Percentiles rank a stretch among this genome's conserved stretches.
Conservation (phyloP, 2,797 vertebrate species). For the Sciurus carolinensis region DNA sequence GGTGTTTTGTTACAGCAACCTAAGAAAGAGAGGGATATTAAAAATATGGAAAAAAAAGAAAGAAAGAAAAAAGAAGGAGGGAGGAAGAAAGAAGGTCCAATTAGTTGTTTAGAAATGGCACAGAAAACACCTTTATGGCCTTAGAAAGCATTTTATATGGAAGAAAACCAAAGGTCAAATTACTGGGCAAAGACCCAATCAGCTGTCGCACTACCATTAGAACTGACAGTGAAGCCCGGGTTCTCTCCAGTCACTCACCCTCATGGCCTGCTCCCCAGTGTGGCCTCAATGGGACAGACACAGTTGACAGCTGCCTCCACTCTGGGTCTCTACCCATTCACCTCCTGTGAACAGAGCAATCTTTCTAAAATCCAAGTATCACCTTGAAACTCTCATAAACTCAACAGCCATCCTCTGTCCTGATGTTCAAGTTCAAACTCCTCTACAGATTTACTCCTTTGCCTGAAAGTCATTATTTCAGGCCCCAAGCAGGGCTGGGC, state of each 20-base stretch:
- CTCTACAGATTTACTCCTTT: not conserved
- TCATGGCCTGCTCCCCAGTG: rapidly evolving
- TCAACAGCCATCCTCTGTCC: not conserved
- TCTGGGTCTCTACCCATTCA: not conserved
- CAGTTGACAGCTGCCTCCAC: not conserved
- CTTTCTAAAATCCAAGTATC: conserved; percentile 1
- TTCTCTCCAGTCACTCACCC: not conserved
- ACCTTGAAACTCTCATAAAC: not conserved
- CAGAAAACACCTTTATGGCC: not conserved
- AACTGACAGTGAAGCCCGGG: not conserved
- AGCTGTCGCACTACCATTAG: not conserved
- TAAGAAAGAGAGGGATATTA: not conserved
- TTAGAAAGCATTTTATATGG: not conserved
- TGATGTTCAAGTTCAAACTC: conserved; percentile 21
- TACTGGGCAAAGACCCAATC: not conserved
- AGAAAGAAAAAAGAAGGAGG: not conserved
- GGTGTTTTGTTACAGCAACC: not conserved
- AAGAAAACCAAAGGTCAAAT: conserved; percentile 34
- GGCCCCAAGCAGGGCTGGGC: not conserved
- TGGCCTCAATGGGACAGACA: not conserved
- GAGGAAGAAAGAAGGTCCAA: not conserved
- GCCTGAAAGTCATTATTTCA: not conserved
- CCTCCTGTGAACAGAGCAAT: not conserved
- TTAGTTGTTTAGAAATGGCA: conserved; percentile 1
- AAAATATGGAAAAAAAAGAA: not conserved